Evolutionary conservation across 2,888 invertebrate genomes (phyloP).

Genomic region (Dione juno): DNA sequence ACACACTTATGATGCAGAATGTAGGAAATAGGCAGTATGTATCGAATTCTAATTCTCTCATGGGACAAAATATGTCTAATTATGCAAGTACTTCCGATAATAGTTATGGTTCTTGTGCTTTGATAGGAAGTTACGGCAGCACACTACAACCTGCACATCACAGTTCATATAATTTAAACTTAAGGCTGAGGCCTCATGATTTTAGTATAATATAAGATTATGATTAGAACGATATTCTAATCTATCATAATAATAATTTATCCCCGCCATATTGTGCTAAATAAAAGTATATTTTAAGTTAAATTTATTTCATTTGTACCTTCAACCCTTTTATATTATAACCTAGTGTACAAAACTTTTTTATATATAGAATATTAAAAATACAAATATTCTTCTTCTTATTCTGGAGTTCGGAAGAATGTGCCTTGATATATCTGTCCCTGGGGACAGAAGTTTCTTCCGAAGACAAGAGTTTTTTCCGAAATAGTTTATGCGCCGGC

Average conservation of each 20-base stretch:
- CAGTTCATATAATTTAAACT: slow-evolving; percentile 77
- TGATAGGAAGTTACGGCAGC: slow-evolving; percentile 73
- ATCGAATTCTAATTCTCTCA: slow-evolving; percentile 67
- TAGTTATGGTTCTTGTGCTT: slow-evolving; percentile 71
- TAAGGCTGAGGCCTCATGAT: slow-evolving; percentile 85
- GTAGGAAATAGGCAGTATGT: slow-evolving; percentile 72
- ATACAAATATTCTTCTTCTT: too few species aligned
- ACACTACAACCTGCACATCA: slow-evolving; percentile 72
- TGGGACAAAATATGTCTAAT: slow-evolving; percentile 67
- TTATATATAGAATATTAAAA: too few species aligned
- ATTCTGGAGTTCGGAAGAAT: too few species aligned
- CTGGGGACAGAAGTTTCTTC: too few species aligned
- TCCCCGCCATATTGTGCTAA: not conserved
- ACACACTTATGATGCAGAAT: slow-evolving; percentile 78
- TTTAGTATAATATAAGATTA: slow-evolving; percentile 78
- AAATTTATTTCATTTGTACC: not conserved
- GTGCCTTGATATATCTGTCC: too few species aligned
- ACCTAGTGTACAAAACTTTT: too few species aligned
- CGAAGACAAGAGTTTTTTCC: too few species aligned
- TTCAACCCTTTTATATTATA: not conserved
- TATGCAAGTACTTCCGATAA: slow-evolving; percentile 66
- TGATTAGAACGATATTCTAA: not conserved
- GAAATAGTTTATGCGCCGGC: too few species aligned
- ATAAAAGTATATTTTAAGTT: slow-evolving; percentile 10
- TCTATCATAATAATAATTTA: not conserved